Evolutionary conservation across 2,113 vertebrate species (phyloP), one percentile per base, ranked within the genome.

Genomic region (Nestor notabilis): DNA sequence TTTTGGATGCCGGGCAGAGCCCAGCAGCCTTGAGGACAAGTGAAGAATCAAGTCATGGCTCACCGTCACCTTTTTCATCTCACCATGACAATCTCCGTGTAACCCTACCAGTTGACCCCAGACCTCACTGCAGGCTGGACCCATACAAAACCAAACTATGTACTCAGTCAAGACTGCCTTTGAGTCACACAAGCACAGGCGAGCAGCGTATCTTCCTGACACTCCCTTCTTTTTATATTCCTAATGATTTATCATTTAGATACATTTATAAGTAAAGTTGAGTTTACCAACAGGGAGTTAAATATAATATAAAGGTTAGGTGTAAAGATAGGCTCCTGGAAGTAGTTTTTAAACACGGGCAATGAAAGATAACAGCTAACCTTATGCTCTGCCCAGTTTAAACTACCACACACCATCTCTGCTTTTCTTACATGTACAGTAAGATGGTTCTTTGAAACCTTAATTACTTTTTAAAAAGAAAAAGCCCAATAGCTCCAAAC

Each of bases 331-430:
- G 74, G 69, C 35, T 93, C 41, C 77, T 85, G 53, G 56, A 94
- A 92, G 50, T 50, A 52, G 27, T 74, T 93, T 83, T 91, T 76
- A 77, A 95, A 87, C 69, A 72, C 7, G 63, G 74, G 63, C 74
- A 94, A 77, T 69, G 78, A 76, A 91, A 89, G 81, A 78, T 83
- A 94, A 92, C 80, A 93, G 83, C 77, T 95, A 93, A 96, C 56
- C 39, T 95, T 75, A 82, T 11, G 65, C 53, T 92, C 77, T 79
- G 44, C 65, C 87, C 71, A 53, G 93, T 91, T 93, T 84, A 87
- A 81, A 71, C 82, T 58, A 80, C 66, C 85, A 86, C 75, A 66
- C 75, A 43, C 61, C 16, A 16, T 25, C 75, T 70, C 77, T 92
- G 60, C 35, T 72, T 90, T 89, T 56, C 72, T 91, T 78, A 78